Evolutionary conservation across 1,140 invertebrate genomes (phyloP).

Genomic region (Capitella teleta): DNA sequence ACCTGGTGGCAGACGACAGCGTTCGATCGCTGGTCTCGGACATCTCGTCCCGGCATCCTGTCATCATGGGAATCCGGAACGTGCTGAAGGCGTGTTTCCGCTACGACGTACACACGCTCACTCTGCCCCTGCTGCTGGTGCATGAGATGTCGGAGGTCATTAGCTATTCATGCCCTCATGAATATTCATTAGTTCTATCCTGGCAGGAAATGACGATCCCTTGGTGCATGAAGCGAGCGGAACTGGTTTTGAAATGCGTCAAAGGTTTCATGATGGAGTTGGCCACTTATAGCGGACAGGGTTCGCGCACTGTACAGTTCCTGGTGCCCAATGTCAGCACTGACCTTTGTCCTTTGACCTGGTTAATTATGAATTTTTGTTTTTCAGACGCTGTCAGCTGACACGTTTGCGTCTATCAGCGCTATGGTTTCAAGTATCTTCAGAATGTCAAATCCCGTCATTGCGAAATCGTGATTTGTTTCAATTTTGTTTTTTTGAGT

Average conservation of each 20-base stretch:
- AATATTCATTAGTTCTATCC: background rate
- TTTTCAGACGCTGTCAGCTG: slow-evolving; percentile 71
- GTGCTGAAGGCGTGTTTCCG: slow-evolving; percentile 86
- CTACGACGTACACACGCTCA: slow-evolving; percentile 84
- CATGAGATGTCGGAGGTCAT: slow-evolving; percentile 87
- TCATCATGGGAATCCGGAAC: slow-evolving; percentile 87
- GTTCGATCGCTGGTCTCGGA: slow-evolving; percentile 51
- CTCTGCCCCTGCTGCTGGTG: slow-evolving; percentile 79
- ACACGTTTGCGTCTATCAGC: slow-evolving; percentile 70
- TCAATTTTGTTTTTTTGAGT: no score
- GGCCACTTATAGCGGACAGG: slow-evolving; percentile 69
- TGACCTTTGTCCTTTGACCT: background rate
- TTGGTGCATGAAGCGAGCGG: slow-evolving; percentile 90
- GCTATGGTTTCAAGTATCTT: slow-evolving; percentile 82
- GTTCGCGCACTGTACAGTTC: slow-evolving; percentile 77
- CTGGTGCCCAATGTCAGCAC: slow-evolving; percentile 58
- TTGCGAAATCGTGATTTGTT: slow-evolving; percentile 26
- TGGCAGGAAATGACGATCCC: slow-evolving; percentile 79
- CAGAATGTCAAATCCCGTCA: slow-evolving; percentile 74
- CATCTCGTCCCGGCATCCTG: slow-evolving; percentile 88
- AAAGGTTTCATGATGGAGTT: slow-evolving; percentile 99
- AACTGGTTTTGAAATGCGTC: slow-evolving; percentile 94
- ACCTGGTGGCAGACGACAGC: slow-evolving; percentile 33
- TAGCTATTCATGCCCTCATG: background rate
- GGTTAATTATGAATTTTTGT: slow-evolving; percentile 12